Evolutionary conservation across 2,113 vertebrate species (phyloP).

Genomic region (Chauna torquata): DNA sequence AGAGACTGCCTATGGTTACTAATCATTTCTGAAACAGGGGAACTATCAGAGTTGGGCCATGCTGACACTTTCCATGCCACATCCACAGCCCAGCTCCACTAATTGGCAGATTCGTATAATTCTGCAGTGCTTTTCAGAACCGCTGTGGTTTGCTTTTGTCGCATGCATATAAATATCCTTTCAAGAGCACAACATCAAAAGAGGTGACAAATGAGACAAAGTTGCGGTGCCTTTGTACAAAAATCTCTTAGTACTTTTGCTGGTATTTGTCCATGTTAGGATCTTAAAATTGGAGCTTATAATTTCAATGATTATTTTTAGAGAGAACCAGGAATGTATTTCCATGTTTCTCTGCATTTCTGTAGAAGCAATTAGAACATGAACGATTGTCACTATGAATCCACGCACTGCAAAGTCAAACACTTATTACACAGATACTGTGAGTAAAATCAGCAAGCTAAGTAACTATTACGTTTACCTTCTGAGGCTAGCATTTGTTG

Average conservation of each 20-base stretch:
- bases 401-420: neutral
- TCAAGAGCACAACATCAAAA: neutral
- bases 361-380: neutral
- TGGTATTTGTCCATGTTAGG: neutral
- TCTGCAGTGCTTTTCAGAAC: neutral
- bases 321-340: neutral
- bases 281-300: neutral
- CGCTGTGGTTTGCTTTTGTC: accelerated
- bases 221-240: neutral
- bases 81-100: neutral
- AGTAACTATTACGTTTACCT: neutral
- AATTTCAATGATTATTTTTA: neutral
- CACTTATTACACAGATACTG: accelerated
- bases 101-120: neutral
- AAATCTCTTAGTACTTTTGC: neutral
- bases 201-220: neutral
- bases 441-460: neutral
- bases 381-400: no score
- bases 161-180: neutral
- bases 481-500: accelerated
- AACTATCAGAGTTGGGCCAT: neutral
- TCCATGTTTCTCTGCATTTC: neutral
- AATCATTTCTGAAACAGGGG: neutral
- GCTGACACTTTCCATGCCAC: neutral
- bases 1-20: neutral